Evolutionary conservation across 1,140 invertebrate genomes (phyloP).

Genomic region (Drosophila nannoptera): DNA sequence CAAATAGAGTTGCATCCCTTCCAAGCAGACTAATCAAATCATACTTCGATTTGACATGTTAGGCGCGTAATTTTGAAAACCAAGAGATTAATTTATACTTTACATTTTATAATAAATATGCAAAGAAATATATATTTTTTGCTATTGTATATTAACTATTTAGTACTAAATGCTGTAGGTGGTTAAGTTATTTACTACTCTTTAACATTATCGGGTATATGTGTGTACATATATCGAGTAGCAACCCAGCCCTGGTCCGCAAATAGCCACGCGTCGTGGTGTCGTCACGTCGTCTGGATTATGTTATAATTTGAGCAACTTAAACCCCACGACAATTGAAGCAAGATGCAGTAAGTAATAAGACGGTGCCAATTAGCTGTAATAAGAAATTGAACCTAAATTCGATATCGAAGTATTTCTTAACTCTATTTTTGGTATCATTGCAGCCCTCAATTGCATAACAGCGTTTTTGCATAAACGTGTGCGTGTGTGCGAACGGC

Average conservation of each 20-base stretch:
- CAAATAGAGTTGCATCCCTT: background rate
- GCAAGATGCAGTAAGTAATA: conserved; percentile 64
- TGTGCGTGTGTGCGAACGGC: conserved; percentile 64
- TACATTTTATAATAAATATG: background rate
- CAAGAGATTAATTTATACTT: too few species aligned
- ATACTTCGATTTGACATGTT: background rate
- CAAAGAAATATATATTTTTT: too few species aligned
- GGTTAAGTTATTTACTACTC: background rate
- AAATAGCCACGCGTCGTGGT: conserved; percentile 64
- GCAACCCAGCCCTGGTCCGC: conserved; percentile 41
- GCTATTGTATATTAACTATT: background rate
- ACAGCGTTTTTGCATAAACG: conserved; percentile 67
- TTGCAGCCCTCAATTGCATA: conserved; percentile 76
- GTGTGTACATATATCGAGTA: conserved; percentile 24
- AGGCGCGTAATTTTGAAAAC: conserved; percentile 13
- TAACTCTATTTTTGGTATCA: conserved; percentile 35
- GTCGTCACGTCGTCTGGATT: conserved; percentile 66
- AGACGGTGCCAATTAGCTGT: background rate
- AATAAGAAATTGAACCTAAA: background rate
- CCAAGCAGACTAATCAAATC: background rate
- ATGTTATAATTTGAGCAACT: conserved; percentile 59
- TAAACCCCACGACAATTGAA: conserved; percentile 41
- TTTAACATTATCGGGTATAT: conserved; percentile 15
- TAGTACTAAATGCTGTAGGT: background rate
- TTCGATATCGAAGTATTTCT: background rate